Conservation (phyloP, 2,888 invertebrate genomes). For the Scaptomyza caliginosa region DNA sequence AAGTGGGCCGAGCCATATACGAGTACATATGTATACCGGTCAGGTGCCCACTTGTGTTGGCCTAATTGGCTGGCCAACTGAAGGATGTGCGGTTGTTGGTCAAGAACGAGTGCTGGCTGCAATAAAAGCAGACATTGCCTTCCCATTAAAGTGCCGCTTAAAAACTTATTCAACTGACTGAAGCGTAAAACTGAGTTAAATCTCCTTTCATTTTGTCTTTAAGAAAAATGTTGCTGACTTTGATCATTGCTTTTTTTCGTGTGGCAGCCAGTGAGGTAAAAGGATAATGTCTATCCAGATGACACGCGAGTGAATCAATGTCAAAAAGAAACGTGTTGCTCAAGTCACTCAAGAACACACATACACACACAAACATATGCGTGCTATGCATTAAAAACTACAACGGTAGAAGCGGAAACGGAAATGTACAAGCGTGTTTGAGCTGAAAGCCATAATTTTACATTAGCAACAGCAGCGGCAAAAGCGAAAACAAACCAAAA, state of each 20-base stretch:
- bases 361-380: constrained; percentile 8
- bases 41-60: constrained; percentile 55
- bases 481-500: constrained; percentile 21
- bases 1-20: constrained; percentile 32
- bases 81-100: constrained; percentile 25
- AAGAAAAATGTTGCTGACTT: constrained; percentile 18
- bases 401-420: constrained; percentile 66
- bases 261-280: constrained; percentile 4
- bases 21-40: neutral
- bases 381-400: constrained; percentile 63
- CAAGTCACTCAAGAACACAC: constrained; percentile 41
- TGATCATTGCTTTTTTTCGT: constrained; percentile 20
- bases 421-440: constrained; percentile 74
- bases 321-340: constrained; percentile 58
- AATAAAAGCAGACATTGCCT: constrained; percentile 3
- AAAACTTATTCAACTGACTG: constrained; percentile 12
- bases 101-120: constrained; percentile 16
- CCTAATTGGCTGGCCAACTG: constrained; percentile 67
- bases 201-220: neutral
- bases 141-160: constrained; percentile 16
- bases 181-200: constrained; percentile 8
- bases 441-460: constrained; percentile 72
- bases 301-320: constrained; percentile 52
- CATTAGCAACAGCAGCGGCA: constrained; percentile 48
- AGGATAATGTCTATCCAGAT: constrained; percentile 39